Evolutionary conservation across 2,888 invertebrate species (phyloP), one percentile per base, ranked within the genome.

Genomic region (Oxycera nigricornis): DNA sequence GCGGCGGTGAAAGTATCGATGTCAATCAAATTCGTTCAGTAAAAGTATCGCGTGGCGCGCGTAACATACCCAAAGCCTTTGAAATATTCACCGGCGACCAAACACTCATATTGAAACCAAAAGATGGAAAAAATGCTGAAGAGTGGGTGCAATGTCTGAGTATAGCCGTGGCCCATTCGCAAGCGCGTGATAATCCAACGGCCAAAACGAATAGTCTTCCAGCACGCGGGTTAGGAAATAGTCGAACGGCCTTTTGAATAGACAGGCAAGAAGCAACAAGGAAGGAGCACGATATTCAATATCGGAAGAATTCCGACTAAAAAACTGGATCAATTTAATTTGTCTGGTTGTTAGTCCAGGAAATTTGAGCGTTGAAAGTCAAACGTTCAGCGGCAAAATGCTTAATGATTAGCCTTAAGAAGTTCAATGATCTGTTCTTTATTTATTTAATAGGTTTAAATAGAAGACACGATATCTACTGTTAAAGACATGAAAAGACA

Each of bases 61-160:
- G 96, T 72, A 95, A 95, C 86, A 95, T 97, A 80, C 96, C 97
- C 24, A 96, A 95, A 84, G 96, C 96, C 0, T 97, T 97, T 87
- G 97, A 97, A 88, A 97, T 97, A 80, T 97, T 97, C 87, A 97
- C 97, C 0, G 93, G 93, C 72, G 95, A 96, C 85, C 95, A 95
- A 85, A 94, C 94, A 9, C 90, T 96, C 79, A 94, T 96, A 81
- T 89, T 97, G 79, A 97, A 97, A 87, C 97, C 97, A 6, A 95
- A 95, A 85, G 95, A 96, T 83, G 94, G 95, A 57, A 95, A 94
- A 86, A 94, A 96, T 84, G 96, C 96, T 0, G 96, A 97, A 86
- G 94, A 96, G 84, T 97, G 97, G 96, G 95, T 96, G 59, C 96
- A 97, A 85, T 96, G 95, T 85, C 89, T 97, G 77, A 95, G 95